Evolutionary conservation across 2,888 invertebrate species (phyloP).

Genomic region (Athalia circularis): DNA sequence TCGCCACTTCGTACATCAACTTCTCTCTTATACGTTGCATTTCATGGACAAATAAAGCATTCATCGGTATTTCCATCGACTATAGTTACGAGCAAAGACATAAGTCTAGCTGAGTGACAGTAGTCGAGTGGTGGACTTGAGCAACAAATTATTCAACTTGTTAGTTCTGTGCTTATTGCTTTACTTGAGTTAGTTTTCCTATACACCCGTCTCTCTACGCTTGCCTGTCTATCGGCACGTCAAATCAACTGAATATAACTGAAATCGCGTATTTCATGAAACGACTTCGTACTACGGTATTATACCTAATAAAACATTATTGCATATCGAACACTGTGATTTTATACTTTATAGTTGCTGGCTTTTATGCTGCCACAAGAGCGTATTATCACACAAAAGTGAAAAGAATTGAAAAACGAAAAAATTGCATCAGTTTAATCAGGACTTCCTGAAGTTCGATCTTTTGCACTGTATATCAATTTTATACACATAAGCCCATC

Average conservation of each 20-base stretch:
- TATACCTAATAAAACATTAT: too few species aligned
- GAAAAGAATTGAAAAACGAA: too few species aligned
- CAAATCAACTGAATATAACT: slow-evolving; percentile 21
- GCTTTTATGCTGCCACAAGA: too few species aligned
- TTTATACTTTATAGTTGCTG: too few species aligned
- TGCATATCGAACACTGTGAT: too few species aligned
- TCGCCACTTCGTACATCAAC: background rate
- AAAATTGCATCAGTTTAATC: too few species aligned
- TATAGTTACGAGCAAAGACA: background rate
- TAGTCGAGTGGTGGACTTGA: slow-evolving; percentile 9
- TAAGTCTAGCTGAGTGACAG: background rate
- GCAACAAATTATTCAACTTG: slow-evolving; percentile 32
- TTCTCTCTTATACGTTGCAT: background rate
- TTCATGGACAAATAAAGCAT: background rate
- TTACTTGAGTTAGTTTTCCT: slow-evolving; percentile 10
- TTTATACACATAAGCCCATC: too few species aligned
- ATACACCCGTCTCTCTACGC: background rate
- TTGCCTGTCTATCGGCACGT: slow-evolving; percentile 30
- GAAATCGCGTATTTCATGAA: too few species aligned
- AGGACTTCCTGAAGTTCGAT: too few species aligned
- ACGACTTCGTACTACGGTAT: too few species aligned
- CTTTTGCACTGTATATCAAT: too few species aligned
- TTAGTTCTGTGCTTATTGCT: slow-evolving; percentile 7
- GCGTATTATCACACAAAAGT: too few species aligned
- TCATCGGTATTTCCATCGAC: slow-evolving; percentile 1